These are phyloP conservation scores for Tyrophagus putrescentiae DNA, from an alignment of 1,140 invertebrate species.

Conservation along the genomic window DNA sequence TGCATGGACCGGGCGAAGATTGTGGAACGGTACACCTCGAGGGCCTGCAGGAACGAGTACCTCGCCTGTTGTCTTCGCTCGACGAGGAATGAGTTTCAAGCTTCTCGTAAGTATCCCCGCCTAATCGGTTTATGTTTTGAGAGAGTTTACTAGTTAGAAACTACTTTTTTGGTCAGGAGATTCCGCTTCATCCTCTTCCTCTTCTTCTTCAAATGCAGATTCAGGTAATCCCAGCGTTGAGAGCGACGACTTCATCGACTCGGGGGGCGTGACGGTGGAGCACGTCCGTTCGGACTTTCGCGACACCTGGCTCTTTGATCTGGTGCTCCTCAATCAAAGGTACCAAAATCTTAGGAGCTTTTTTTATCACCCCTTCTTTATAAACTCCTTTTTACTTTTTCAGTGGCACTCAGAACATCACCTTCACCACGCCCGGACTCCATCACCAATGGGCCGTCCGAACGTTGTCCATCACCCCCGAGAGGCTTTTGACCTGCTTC, in stretches of 20 bases:
- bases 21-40: no score
- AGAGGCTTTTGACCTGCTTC: slow-evolving; percentile 31
- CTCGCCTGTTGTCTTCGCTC: no score
- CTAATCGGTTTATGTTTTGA: no score
- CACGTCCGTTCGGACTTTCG: slow-evolving; percentile 31
- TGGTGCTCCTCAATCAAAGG: slow-evolving; percentile 23
- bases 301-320: slow-evolving; percentile 33
- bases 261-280: background rate
- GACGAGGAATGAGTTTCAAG: no score
- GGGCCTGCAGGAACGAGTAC: no score
- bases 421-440: slow-evolving; percentile 31
- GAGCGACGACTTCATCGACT: background rate
- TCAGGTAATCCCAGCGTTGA: background rate
- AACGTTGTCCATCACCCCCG: slow-evolving; percentile 30
- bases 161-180: slow-evolving; percentile 20
- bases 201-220: background rate
- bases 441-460: slow-evolving; percentile 34
- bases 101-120: no score
- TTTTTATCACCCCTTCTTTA: background rate
- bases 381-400: background rate
- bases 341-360: background rate
- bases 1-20: no score
- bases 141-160: no score
- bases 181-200: slow-evolving; percentile 24
- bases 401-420: background rate